These are phyloP conservation scores for Onychostoma macrolepis DNA, from an alignment of 2,113 vertebrate species.

Conservation along the genomic window DNA sequence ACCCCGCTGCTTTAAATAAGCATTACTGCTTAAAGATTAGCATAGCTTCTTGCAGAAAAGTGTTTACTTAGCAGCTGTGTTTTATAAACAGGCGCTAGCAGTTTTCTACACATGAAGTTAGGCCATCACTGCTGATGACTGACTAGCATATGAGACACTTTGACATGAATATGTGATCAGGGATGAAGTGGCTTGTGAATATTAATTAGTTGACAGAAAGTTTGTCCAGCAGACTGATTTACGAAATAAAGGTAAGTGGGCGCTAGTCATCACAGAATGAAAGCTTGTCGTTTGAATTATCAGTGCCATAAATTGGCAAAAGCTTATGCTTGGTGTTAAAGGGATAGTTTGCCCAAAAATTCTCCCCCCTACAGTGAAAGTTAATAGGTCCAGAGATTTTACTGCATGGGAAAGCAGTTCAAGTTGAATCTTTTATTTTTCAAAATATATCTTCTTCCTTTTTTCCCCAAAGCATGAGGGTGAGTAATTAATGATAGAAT, in stretches of 20 bases:
- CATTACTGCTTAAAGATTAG: constrained; percentile 37
- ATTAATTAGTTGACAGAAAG: not conserved
- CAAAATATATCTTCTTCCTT: too few relatives aligned
- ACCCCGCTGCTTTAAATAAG: constrained; percentile 47
- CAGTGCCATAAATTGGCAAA: not conserved
- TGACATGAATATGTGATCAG: not conserved
- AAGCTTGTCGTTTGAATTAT: not conserved
- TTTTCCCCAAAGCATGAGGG: not conserved
- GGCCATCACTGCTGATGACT: not conserved
- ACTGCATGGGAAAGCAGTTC: too few relatives aligned
- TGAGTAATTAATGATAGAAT: not conserved
- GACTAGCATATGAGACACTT: not conserved
- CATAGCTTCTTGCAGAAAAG: constrained; percentile 7
- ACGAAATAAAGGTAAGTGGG: not conserved
- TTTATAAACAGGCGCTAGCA: constrained; percentile 1
- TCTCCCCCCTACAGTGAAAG: not conserved
- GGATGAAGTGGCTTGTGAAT: not conserved
- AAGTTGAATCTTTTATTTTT: too few relatives aligned
- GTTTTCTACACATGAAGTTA: not conserved
- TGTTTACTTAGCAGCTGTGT: not conserved
- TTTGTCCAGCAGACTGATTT: not conserved
- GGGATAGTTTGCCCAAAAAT: not conserved
- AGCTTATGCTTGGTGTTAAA: not conserved
- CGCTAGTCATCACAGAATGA: not conserved
- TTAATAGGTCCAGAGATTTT: not conserved